Percentiles rank a stretch among this genome's conserved stretches.
These are phyloP conservation scores for Homarus americanus DNA, from an alignment of 1,140 invertebrate species.

Conservation along the genomic window DNA sequence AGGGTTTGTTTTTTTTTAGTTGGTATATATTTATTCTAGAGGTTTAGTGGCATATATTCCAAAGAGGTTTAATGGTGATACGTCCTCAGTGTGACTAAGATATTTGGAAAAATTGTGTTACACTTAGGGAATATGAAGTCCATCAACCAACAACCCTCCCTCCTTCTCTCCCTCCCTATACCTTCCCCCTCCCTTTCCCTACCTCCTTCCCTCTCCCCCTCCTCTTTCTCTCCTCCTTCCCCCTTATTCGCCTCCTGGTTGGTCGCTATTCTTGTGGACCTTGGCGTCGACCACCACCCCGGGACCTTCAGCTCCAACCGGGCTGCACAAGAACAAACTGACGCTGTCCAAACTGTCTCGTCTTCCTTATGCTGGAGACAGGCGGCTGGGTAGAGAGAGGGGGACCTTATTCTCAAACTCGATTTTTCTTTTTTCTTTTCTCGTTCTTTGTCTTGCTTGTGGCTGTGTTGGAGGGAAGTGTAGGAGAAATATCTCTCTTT, in stretches of 20 bases:
- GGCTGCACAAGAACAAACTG: slow-evolving; percentile 54
- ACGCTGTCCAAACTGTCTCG: slow-evolving; percentile 52
- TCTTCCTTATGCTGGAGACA: background rate
- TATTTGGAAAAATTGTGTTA: slow-evolving; percentile 7
- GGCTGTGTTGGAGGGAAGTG: background rate
- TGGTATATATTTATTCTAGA: background rate
- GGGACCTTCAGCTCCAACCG: slow-evolving; percentile 10
- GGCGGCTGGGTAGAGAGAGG: slow-evolving; percentile 28
- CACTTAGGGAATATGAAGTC: background rate
- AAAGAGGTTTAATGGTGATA: too few relatives aligned
- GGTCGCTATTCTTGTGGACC: background rate
- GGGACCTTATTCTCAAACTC: slow-evolving; percentile 22
- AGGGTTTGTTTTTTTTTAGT: background rate
- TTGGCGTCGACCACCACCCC: background rate
- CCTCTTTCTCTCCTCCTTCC: slow-evolving; percentile 22
- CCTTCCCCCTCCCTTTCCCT: background rate
- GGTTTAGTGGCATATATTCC: background rate
- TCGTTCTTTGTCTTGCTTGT: background rate
- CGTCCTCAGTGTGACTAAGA: background rate
- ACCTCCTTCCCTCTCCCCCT: background rate
- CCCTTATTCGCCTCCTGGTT: background rate
- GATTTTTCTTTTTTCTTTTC: slow-evolving; percentile 10
- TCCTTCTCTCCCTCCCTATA: too few relatives aligned
- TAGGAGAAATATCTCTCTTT: background rate
- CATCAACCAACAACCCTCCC: too few relatives aligned